Conservation (phyloP, 2,797 vertebrate genomes). For the Lepus oiostolus region DNA sequence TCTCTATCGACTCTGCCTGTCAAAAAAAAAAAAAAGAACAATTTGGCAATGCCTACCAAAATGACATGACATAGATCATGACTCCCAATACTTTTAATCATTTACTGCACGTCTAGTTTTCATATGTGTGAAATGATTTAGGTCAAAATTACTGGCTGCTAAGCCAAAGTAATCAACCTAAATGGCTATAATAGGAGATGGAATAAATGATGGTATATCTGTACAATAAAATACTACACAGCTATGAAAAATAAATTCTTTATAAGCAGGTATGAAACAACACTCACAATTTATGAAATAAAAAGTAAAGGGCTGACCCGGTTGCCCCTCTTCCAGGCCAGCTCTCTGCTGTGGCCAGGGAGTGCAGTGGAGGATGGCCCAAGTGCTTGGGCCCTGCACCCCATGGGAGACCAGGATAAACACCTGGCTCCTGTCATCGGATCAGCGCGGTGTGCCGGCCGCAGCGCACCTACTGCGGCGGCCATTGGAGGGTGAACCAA, state of each 20-base stretch:
- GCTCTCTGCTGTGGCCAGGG: too few species aligned
- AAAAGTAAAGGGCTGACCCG: background rate
- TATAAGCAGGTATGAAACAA: background rate
- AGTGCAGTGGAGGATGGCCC: too few species aligned
- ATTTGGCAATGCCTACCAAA: background rate
- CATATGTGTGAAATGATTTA: background rate
- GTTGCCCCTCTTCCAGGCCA: too few species aligned
- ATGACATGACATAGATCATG: background rate
- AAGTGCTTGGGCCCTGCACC: too few species aligned
- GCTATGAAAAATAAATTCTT: slow-evolving; percentile 10
- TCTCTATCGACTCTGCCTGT: too few species aligned
- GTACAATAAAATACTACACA: background rate
- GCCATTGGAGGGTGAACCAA: too few species aligned
- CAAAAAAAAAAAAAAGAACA: background rate
- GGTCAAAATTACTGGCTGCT: background rate
- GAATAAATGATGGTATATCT: background rate
- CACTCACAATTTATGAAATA: background rate
- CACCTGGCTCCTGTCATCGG: too few species aligned
- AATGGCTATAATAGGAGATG: background rate
- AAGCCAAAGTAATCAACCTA: background rate
- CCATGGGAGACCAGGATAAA: too few species aligned
- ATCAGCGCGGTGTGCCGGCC: too few species aligned
- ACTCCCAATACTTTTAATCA: background rate
- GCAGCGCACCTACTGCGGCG: too few species aligned
- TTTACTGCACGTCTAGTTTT: background rate